phyloP scores from a whole-genome alignment of 2,113 vertebrate genomes.

The Aspidoscelis tigris region DNA sequence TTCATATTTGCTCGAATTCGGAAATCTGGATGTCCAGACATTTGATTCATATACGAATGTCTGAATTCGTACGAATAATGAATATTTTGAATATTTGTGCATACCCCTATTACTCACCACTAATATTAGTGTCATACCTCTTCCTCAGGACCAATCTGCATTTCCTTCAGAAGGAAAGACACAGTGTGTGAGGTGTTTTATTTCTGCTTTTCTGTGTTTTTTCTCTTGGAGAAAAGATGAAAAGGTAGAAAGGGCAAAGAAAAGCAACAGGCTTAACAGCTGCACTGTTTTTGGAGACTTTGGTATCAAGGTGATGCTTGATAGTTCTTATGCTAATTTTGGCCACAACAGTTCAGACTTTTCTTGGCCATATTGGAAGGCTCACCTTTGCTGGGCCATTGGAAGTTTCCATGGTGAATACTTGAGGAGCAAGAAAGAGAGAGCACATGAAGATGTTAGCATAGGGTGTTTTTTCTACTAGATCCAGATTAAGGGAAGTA shows the following conservation, averaged over 20 bases:
- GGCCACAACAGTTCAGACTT: neutral
- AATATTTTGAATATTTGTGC: no score
- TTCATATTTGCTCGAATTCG: no score
- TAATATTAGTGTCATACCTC: neutral
- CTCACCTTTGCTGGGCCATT: neutral
- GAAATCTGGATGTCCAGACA: no score
- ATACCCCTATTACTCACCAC: no score
- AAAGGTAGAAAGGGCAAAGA: neutral
- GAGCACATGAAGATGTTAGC: neutral
- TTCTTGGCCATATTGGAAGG: neutral
- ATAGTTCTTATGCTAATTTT: neutral
- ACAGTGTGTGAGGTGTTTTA: neutral
- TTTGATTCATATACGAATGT: no score
- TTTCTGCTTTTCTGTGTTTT: neutral
- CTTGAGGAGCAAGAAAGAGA: neutral
- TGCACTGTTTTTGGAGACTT: neutral
- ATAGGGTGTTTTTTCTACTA: no score
- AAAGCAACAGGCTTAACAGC: neutral
- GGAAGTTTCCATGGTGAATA: neutral
- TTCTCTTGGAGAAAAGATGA: neutral
- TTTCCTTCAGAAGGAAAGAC: neutral
- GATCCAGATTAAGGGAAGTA: no score
- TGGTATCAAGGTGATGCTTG: neutral
- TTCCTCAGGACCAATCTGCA: neutral
- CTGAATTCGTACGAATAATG: no score